A percentile compares a stretch with the other conserved stretches of the same genome.
Conservation (phyloP, 2,797 vertebrate genomes). For the Cynopterus sphinx region DNA sequence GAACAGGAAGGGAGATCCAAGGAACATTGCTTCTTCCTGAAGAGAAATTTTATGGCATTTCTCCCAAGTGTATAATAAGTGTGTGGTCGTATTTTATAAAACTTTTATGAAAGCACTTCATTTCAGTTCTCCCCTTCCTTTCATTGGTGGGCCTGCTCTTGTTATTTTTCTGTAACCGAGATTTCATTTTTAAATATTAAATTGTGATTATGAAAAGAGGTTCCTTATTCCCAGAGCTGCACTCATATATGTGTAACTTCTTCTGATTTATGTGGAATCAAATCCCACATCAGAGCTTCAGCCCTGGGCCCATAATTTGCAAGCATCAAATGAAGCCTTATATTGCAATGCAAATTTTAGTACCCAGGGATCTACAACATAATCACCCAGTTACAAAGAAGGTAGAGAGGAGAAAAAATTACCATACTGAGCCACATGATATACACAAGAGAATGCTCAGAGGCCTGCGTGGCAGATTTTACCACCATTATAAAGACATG, state of each 20-base stretch:
- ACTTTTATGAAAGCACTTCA: slow-evolving; percentile 43
- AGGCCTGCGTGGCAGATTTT: not conserved
- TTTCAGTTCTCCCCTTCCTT: slow-evolving; percentile 43
- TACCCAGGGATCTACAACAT: slow-evolving; percentile 44
- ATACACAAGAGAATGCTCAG: slow-evolving; percentile 14
- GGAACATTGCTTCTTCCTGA: slow-evolving; percentile 64
- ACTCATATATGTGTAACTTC: slow-evolving; percentile 50
- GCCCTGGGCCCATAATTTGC: slow-evolving; percentile 59
- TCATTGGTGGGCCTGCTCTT: slow-evolving; percentile 35
- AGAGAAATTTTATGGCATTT: slow-evolving; percentile 51
- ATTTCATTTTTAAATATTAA: slow-evolving; percentile 73
- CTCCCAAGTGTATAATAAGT: slow-evolving; percentile 60
- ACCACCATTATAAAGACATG: not conserved
- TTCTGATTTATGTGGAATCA: slow-evolving; percentile 59
- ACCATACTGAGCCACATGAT: slow-evolving; percentile 65
- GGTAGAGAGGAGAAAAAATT: slow-evolving; percentile 65
- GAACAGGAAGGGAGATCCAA: slow-evolving; percentile 9
- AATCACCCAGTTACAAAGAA: slow-evolving; percentile 56
- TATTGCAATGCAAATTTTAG: slow-evolving; percentile 68
- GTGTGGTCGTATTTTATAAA: slow-evolving; percentile 53
- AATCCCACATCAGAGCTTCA: slow-evolving; percentile 55
- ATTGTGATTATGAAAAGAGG: slow-evolving; percentile 63
- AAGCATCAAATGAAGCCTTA: slow-evolving; percentile 62
- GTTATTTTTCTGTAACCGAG: slow-evolving; percentile 63
- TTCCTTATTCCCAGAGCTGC: slow-evolving; percentile 54